Evolutionary conservation across 2,113 vertebrate genomes (phyloP), one percentile per base, ranked within the genome.

Genomic region (Dipodomys stephensi): DNA sequence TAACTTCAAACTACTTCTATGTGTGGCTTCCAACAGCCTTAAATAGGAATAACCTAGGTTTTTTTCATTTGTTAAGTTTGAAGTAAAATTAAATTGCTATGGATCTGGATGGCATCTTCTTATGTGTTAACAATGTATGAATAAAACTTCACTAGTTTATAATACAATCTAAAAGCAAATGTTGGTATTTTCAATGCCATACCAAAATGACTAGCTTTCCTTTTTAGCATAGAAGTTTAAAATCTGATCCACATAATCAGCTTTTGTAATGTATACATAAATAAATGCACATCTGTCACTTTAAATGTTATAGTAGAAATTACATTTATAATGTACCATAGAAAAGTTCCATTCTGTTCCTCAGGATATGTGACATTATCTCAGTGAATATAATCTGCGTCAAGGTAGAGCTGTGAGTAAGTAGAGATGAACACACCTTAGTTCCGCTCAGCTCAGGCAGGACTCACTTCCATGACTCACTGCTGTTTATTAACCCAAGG

Each of bases 401-500:
- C 67, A 83, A 74, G 23, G 15, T 68, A 84, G 46, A 81, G 10
- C 53, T 83, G 18, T 62, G 64, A 83, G 77, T 39, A 95, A 80
- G n/a, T 57, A 83, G 32, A 92, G 32, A 90, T 81, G 69, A 86
- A 88, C 67, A 46, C 19, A 64, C 88, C 57, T 0, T 9, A 74
- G 32, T 67, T 95, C 65, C 71, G 10, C 16, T 94, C 46, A 23
- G 16, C 80, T 68, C 78, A 32, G 32, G 76, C n/a, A 73, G 69
- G 91, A 53, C 32, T 20, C 57, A 78, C 20, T 77, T 78, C 3
- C 6, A 39, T 15, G 80, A 20, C 7, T 60, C 78, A 83, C 53
- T 91, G 28, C 28, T 7, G 6, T 0, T 93, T 39, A 88, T 93
- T 94, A 91, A 90, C 87, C 30, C 85, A 77, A 28, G 20, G 68